phyloP scores from a whole-genome alignment of 2,113 vertebrate species.

The Tursiops truncatus region DNA sequence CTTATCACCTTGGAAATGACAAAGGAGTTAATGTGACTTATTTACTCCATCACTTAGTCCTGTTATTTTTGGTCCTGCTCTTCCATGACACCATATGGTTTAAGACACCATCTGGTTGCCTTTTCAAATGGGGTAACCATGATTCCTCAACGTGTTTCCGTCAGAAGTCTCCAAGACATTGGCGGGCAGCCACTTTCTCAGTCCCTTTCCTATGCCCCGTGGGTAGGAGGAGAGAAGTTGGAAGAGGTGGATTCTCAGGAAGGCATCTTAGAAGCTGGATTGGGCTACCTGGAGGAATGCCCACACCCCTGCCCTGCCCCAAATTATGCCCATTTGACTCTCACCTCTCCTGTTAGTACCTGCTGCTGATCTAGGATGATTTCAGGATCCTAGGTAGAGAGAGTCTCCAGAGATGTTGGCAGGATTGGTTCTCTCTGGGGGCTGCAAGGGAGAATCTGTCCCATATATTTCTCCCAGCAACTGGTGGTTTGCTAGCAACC shows the following conservation, averaged over 20 bases:
- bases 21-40: neutral
- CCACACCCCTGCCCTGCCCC: no score
- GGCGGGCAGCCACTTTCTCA: neutral
- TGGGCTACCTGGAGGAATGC: rapidly evolving
- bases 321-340: neutral
- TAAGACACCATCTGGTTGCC: neutral
- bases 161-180: neutral
- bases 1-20: neutral
- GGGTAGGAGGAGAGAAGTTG: neutral
- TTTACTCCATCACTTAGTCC: neutral
- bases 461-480: rapidly evolving
- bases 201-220: rapidly evolving
- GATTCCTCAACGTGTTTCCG: rapidly evolving
- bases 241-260: neutral
- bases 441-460: neutral
- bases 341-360: rapidly evolving
- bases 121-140: neutral
- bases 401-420: neutral
- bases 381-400: neutral
- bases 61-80: neutral
- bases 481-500: neutral
- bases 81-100: neutral
- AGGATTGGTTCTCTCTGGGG: neutral
- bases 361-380: neutral
- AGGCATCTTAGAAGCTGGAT: neutral